These are phyloP conservation scores for Microplitis mediator DNA, from an alignment of 1,140 invertebrate genomes.

Conservation along the genomic window DNA sequence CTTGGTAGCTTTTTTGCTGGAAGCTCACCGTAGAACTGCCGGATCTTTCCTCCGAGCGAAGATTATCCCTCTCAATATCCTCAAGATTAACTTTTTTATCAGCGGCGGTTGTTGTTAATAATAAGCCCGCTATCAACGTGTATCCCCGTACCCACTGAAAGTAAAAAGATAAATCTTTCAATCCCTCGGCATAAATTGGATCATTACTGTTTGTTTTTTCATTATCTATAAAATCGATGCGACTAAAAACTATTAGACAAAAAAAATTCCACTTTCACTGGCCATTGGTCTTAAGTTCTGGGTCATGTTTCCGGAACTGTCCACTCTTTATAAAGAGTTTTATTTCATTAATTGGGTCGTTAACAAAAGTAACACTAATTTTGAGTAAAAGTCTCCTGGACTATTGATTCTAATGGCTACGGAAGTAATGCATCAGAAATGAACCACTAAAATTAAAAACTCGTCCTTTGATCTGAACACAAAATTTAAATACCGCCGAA, in stretches of 20 bases:
- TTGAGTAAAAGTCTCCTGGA: too few species aligned
- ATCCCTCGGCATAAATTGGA: neutral
- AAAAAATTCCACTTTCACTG: constrained; percentile 52
- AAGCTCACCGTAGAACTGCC: constrained; percentile 25
- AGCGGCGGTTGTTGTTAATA: constrained; percentile 35
- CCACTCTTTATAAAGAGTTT: constrained; percentile 54
- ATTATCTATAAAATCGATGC: neutral
- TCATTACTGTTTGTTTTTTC: neutral
- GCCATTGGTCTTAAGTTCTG: constrained; percentile 46
- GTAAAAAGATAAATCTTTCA: neutral
- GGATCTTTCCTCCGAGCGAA: constrained; percentile 42
- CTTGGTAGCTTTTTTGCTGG: constrained; percentile 39
- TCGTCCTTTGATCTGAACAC: too few species aligned
- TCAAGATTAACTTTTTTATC: constrained; percentile 53
- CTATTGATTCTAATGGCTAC: too few species aligned
- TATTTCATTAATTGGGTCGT: neutral
- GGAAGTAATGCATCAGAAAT: too few species aligned
- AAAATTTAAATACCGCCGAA: too few species aligned
- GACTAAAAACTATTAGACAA: neutral
- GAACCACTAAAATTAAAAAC: too few species aligned
- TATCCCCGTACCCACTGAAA: constrained; percentile 30
- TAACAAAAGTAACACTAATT: too few species aligned
- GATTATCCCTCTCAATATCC: constrained; percentile 54
- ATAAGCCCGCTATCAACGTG: constrained; percentile 34
- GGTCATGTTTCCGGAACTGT: constrained; percentile 53